Percentiles rank a stretch among this genome's conserved stretches.
These are phyloP conservation scores for Zootoca vivipara DNA, from an alignment of 2,113 vertebrate species.

Conservation along the genomic window DNA sequence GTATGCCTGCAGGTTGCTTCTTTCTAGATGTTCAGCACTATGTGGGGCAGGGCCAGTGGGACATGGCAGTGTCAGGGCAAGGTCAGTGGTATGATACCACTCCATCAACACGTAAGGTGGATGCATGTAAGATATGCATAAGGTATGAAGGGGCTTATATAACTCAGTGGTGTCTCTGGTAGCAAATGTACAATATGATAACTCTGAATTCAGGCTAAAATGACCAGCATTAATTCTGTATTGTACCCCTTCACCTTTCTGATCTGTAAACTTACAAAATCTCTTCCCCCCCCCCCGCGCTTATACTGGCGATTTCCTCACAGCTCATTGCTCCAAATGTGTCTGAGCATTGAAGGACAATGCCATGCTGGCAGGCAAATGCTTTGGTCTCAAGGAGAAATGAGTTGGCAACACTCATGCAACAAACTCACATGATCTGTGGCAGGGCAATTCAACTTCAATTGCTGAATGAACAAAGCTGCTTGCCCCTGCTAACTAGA, in stretches of 20 bases:
- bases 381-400: constrained; percentile 40
- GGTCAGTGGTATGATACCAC: too few relatives aligned
- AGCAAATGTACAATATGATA: neutral
- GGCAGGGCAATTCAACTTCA: constrained; percentile 39
- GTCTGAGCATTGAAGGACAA: constrained; percentile 33
- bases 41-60: too few relatives aligned
- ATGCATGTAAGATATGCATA: neutral
- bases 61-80: too few relatives aligned
- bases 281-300: neutral
- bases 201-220: neutral
- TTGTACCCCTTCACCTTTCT: neutral
- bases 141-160: neutral
- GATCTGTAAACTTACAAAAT: neutral
- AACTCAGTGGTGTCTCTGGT: neutral
- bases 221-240: neutral
- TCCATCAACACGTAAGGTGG: too few relatives aligned
- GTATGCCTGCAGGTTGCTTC: neutral
- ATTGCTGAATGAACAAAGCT: constrained; percentile 15
- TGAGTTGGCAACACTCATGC: constrained; percentile 36
- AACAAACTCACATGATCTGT: constrained; percentile 24
- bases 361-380: constrained; percentile 42
- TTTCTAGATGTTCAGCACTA: neutral
- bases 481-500: constrained; percentile 56
- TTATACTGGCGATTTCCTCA: neutral
- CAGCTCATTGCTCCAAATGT: neutral